These are phyloP conservation scores for Hyposoter dolosus DNA, from an alignment of 2,888 invertebrate species.

Conservation along the genomic window DNA sequence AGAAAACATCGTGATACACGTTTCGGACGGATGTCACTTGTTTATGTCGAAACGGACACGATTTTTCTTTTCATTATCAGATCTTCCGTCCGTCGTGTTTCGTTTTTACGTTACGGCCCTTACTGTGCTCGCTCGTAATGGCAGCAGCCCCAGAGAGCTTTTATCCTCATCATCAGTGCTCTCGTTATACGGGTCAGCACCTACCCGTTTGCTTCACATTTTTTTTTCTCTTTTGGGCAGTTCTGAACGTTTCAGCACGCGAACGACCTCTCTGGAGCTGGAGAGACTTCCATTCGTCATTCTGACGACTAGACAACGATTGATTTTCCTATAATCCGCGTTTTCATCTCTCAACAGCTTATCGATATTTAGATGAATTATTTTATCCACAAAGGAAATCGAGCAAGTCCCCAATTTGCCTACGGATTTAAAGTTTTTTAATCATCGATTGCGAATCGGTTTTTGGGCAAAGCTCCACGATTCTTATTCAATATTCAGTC, in stretches of 20 bases:
- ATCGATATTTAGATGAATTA: conserved; percentile 7
- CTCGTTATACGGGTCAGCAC: conserved; percentile 22
- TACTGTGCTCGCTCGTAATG: conserved; percentile 18
- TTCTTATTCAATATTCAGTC: too few relatives aligned
- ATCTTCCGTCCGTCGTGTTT: conserved; percentile 17
- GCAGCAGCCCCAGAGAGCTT: conserved; percentile 49
- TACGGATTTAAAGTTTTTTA: too few relatives aligned
- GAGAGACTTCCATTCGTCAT: conserved; percentile 42
- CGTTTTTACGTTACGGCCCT: not conserved
- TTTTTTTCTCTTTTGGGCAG: too few relatives aligned
- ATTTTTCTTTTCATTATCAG: conserved; percentile 8
- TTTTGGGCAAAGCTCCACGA: too few relatives aligned
- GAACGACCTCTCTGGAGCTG: too few relatives aligned
- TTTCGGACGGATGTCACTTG: not conserved
- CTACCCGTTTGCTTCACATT: too few relatives aligned
- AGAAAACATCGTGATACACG: not conserved
- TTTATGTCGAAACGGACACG: conserved; percentile 1
- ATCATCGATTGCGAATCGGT: too few relatives aligned
- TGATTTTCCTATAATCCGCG: conserved; percentile 22
- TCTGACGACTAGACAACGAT: conserved; percentile 20
- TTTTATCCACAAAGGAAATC: not conserved
- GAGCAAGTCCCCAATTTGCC: not conserved
- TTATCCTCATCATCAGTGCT: conserved; percentile 55
- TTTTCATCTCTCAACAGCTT: not conserved
- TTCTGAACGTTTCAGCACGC: too few relatives aligned